Percentiles rank a stretch among this genome's conserved stretches.
Evolutionary conservation across 2,888 invertebrate genomes (phyloP).

Genomic region (Galerucella pusilla): DNA sequence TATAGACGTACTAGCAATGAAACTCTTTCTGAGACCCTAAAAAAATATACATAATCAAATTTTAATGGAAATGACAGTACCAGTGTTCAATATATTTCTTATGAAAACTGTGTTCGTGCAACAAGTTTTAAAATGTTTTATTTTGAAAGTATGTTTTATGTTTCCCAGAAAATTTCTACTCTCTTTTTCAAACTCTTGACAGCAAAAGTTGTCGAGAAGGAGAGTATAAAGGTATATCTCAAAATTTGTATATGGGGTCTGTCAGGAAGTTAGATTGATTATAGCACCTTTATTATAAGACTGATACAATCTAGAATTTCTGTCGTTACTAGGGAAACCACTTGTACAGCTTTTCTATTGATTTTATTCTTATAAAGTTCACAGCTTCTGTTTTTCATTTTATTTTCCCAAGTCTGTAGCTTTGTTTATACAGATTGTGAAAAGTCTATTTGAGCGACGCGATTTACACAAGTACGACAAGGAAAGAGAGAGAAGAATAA

Average conservation of each 20-base stretch:
- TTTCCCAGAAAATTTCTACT: neutral
- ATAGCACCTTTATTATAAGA: slow-evolving; percentile 1
- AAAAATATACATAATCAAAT: neutral
- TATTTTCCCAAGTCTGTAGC: no score
- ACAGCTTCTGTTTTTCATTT: neutral
- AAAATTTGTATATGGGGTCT: slow-evolving; percentile 6
- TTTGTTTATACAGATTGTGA: no score
- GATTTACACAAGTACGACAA: no score
- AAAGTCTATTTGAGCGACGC: no score
- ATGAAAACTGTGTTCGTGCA: neutral
- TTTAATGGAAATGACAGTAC: neutral
- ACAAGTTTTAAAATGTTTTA: neutral
- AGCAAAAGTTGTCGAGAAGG: slow-evolving; percentile 6
- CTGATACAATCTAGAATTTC: slow-evolving; percentile 2
- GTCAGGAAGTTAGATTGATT: slow-evolving; percentile 9
- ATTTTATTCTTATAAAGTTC: slow-evolving; percentile 4
- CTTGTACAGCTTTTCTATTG: neutral
- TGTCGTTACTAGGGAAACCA: slow-evolving; percentile 4
- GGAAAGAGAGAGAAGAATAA: no score
- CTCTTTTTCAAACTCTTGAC: slow-evolving; percentile 1
- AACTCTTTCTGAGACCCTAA: neutral
- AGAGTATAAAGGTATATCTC: slow-evolving; percentile 2
- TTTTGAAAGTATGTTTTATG: neutral
- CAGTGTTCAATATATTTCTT: neutral
- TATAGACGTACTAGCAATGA: no score